Base-by-base conservation (phyloP, 2,113 vertebrate species). In the Cinclus cinclus region DNA sequence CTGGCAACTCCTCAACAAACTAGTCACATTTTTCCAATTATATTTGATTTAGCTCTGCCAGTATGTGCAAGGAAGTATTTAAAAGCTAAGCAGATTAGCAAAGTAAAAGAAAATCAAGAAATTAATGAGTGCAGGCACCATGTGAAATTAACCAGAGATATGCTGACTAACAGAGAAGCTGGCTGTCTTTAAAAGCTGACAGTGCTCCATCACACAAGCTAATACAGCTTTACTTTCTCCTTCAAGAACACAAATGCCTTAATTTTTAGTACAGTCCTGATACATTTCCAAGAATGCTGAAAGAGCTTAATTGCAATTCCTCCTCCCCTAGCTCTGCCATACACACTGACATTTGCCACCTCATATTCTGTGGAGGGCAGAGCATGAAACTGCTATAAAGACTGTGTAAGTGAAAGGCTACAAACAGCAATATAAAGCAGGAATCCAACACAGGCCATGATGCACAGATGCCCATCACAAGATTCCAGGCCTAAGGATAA, bases 11-110 rank as follows among this genome's bases (percentile, higher is more conserved):
- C 67, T 83, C 52, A 55, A 69, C 39, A 89, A 91, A 76, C 46
- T 23, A 64, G 67, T 90, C 83, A 90, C 79, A 91, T 95, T 92
- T 95, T 96, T 92, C 75, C 75, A 92, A 52, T 92, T 95, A 90
- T 4, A 88, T 35, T 83, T 71, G 39, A 75, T 94, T 83, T 86
- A 67, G 55, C 23, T 87, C 70, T 71, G 65, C 53, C 58, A 69
- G 23, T 68, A 49, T 0, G 0, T 42, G 31, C 2, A 3, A 39
- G 41, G 33, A 89, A 75, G 41, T 53, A 75, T 52, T 92, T 68
- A n/a, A 77, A 94, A 67, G n/a, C 31, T 78, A 93, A 87, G n/a
- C 20, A 93, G 78, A 85, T 91, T 73, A 94, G 55, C 27, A 65
- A 76, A 89, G 50, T 52, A 58, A 87, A 91, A 84, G 75, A 89